Conservation (phyloP, 2,888 invertebrate genomes). For the Thereva nobilitata region DNA sequence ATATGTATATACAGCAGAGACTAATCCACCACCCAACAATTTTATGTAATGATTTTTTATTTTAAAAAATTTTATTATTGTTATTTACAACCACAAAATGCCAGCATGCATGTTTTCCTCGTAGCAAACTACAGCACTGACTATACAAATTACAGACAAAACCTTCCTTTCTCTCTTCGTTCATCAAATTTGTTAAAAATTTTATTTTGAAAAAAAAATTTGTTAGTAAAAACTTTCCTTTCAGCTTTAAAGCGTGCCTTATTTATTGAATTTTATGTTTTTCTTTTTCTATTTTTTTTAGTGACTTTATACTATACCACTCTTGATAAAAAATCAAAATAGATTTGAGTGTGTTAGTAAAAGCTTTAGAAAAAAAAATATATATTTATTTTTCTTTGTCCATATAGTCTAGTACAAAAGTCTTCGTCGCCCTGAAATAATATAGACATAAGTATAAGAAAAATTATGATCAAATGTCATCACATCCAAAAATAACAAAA, state of each 20-base stretch:
- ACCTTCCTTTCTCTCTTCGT: slow-evolving; percentile 30
- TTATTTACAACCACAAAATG: too few relatives aligned
- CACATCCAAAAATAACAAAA: slow-evolving; percentile 38
- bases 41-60: too few relatives aligned
- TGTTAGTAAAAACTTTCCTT: neutral
- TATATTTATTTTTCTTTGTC: slow-evolving; percentile 24
- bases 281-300: slow-evolving; percentile 17
- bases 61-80: too few relatives aligned
- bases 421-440: slow-evolving; percentile 67
- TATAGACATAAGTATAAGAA: slow-evolving; percentile 56
- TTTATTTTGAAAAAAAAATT: neutral
- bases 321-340: slow-evolving; percentile 19
- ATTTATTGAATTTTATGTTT: slow-evolving; percentile 22
- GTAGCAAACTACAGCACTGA: slow-evolving; percentile 4
- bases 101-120: too few relatives aligned
- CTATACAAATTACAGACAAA: neutral
- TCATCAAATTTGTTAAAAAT: slow-evolving; percentile 8
- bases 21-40: too few relatives aligned
- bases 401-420: slow-evolving; percentile 63
- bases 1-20: too few relatives aligned
- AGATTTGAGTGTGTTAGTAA: slow-evolving; percentile 36
- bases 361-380: slow-evolving; percentile 33
- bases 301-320: slow-evolving; percentile 23
- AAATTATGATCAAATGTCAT: slow-evolving; percentile 36
- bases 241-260: slow-evolving; percentile 9